Percentiles rank a stretch among this genome's conserved stretches.
Conservation (phyloP, 2,888 invertebrate species). For the Minunthozetes semirufus region DNA sequence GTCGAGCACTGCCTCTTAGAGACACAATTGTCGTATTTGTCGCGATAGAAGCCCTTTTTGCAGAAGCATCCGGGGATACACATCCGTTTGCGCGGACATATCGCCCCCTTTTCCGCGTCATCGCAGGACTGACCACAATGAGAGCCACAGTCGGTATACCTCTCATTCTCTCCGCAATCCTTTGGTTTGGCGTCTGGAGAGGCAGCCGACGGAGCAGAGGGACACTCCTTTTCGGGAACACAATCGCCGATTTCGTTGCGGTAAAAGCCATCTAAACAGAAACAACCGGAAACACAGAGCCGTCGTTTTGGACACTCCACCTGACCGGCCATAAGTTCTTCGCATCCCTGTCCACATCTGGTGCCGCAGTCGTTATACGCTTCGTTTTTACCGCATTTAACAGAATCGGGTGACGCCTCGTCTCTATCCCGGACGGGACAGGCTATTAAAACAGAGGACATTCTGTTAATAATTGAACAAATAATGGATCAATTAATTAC, state of each 20-base stretch:
- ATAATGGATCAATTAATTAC: neutral
- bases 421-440: neutral
- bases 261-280: neutral
- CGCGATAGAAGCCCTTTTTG: neutral
- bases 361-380: neutral
- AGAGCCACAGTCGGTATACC: neutral
- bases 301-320: neutral
- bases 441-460: neutral
- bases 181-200: neutral
- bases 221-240: neutral
- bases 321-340: neutral
- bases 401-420: neutral
- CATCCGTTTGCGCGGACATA: conserved; percentile 4
- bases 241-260: conserved; percentile 16
- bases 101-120: neutral
- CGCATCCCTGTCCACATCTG: conserved; percentile 9
- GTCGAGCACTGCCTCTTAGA: neutral
- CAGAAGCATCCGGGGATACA: conserved; percentile 18
- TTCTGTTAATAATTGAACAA: too few species aligned
- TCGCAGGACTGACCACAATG: neutral
- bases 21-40: neutral
- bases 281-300: conserved; percentile 4
- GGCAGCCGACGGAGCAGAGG: too few species aligned
- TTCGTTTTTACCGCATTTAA: conserved; percentile 16
- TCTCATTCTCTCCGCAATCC: neutral